phyloP scores from a whole-genome alignment of 1,140 invertebrate species.

The Aethina tumida region DNA sequence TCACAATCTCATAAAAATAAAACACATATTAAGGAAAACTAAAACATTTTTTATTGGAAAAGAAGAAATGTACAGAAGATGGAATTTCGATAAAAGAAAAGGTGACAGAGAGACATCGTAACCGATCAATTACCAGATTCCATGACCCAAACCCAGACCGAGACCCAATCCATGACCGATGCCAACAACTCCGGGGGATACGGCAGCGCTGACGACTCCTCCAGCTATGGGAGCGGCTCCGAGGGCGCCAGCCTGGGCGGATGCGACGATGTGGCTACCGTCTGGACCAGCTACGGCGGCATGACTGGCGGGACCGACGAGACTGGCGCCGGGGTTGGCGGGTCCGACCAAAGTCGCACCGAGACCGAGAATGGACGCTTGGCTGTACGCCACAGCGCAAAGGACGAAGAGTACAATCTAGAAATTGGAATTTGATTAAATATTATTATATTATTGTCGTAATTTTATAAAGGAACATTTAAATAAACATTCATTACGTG shows the following conservation, averaged over 20 bases:
- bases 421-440: conserved; percentile 6
- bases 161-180: conserved; percentile 13
- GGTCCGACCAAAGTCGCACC: conserved; percentile 27
- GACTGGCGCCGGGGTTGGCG: conserved; percentile 23
- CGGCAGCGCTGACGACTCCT: conserved; percentile 25
- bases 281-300: conserved; percentile 23
- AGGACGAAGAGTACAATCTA: conserved; percentile 26
- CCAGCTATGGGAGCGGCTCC: conserved; percentile 22
- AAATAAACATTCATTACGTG: conserved; percentile 1
- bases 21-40: neutral
- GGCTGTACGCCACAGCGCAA: conserved; percentile 20
- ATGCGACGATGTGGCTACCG: conserved; percentile 23
- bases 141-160: conserved; percentile 10
- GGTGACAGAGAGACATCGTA: neutral
- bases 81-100: conserved; percentile 5
- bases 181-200: conserved; percentile 21
- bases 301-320: conserved; percentile 22
- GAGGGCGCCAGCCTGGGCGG: conserved; percentile 22
- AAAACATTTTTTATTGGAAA: neutral
- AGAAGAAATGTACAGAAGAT: conserved; percentile 3
- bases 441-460: neutral
- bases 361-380: conserved; percentile 22
- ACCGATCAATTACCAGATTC: conserved; percentile 5
- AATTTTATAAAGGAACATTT: conserved; percentile 5
- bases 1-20: neutral